Percentiles rank a stretch among this genome's conserved stretches.
Evolutionary conservation across 2,797 vertebrate species (phyloP).

Genomic region (Syndactyla subalaris): DNA sequence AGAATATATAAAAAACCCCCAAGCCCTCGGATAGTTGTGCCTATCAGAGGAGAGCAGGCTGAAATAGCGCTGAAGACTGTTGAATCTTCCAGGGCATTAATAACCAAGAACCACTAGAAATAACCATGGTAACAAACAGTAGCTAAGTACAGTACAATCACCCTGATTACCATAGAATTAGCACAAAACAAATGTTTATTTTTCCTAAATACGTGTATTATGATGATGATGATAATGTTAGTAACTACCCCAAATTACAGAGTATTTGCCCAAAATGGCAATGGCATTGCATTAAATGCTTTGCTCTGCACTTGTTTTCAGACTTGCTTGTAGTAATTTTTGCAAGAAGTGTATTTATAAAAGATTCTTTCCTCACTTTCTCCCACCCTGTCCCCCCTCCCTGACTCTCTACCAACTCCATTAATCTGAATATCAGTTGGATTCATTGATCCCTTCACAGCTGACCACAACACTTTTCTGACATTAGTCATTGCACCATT

Average conservation of each 20-base stretch:
- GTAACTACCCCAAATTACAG: conserved; percentile 68
- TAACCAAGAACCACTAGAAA: conserved; percentile 75
- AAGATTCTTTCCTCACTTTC: conserved; percentile 17
- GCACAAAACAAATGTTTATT: conserved; percentile 83
- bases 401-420: neutral
- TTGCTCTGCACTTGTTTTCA: conserved; percentile 70
- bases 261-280: conserved; percentile 60
- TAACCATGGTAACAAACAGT: conserved; percentile 80
- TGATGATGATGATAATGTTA: conserved; percentile 68
- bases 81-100: conserved; percentile 74
- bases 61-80: conserved; percentile 40
- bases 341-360: conserved; percentile 56
- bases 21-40: neutral
- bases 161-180: conserved; percentile 82
- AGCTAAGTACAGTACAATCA: conserved; percentile 79
- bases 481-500: neutral
- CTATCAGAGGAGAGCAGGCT: conserved; percentile 29
- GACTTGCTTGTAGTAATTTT: conserved; percentile 40
- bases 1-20: neutral
- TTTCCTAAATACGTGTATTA: conserved; percentile 75
- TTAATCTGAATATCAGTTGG: neutral
- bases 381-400: neutral
- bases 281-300: conserved; percentile 51
- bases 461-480: neutral
- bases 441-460: conserved; percentile 38